Base-by-base conservation (phyloP, 2,797 vertebrate genomes). In the Dromococcyx pavoninus region DNA sequence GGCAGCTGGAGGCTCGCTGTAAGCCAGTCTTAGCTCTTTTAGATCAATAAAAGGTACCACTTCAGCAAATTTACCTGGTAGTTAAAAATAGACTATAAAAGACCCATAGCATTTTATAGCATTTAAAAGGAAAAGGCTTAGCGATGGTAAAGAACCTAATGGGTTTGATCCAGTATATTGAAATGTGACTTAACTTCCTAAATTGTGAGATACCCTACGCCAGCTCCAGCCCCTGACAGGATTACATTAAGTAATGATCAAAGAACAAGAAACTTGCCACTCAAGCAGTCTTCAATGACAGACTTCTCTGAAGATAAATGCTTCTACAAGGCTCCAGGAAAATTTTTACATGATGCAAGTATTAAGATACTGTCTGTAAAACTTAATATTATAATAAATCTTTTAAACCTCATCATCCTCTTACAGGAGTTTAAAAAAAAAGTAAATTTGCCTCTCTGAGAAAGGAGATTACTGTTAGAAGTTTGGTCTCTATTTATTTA, bases 261-360 rank as follows among this genome's bases (percentile, higher is more conserved):
- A 94, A 96, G 94, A 96, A 95, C 87, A 95, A 95, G 94, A 81
- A 97, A 93, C 72, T 73, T 95, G 95, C 92, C 94, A 95, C 82
- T 96, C 92, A 89, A 93, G 87, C 91, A 91, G 65, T 73, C 89
- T 51, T 66, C 58, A 30, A 43, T 9, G 11, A 93, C 87, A 86
- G 82, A 67, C 86, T 86, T 25, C 85, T 84, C 91, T 64, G 82
- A 80, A 93, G 93, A 95, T 83, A 93, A 93, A 89, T 50, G 87
- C 60, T 72, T 28, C 75, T 77, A 86, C 54, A 81, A 17, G 58
- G 79, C 78, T 83, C 51, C 89, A 72, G 78, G 84, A 88, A 82
- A 66, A 43, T 32, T 89, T 79, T 86, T 43, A 89, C 75, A 71
- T 35, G 89, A 93, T 66, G 51, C 73, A 74, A 95, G 79, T 78